Base-by-base conservation (phyloP, 2,888 invertebrate genomes). In the Formica aserva region DNA sequence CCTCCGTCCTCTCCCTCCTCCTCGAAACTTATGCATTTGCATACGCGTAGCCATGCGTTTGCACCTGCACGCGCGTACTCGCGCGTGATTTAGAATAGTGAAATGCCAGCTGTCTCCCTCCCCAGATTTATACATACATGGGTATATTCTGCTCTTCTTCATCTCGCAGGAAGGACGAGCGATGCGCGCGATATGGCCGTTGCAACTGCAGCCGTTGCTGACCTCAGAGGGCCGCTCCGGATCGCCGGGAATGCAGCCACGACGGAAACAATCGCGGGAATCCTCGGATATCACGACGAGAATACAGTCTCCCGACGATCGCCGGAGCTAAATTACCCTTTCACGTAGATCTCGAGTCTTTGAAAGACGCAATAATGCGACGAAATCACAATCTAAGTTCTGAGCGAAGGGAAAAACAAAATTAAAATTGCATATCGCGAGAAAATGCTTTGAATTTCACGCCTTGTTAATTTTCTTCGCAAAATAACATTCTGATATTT, bases 151-250 rank as follows among this genome's bases (percentile, higher is more conserved):
- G 22, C 18, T 57, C 77, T 69, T 69, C 78, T 69, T 66, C 66
- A 55, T 66, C 55, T 71, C 78, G 38, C n/a, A 8, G 55, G 18
- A 78, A 69, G 45, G 35, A 78, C 69, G 78, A 60, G 67, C 18
- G 29, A 62, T 35, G 45, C 65, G 55, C 41, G 52, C 18, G 45
- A 45, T 45, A 5, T 45, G 45, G 63, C 75, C 66, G 38, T 26
- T 22, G 67, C 52, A 83, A 69, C 52, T 72, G 69, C 55, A 48
- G 82, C 85, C 75, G 85, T 55, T 81, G 75, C 72, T 82, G 89
- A 90, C 86, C 91, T 91, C 86, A 84, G 85, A 83, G 85, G 38
- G 35, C 78, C 76, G 81, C 85, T 83, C 77, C 72, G 71, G 85
- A 85, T 86, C 82, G 75, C 13, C 38, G 69, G 74, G 86, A 83